Evolutionary conservation across 2,113 vertebrate genomes (phyloP), one percentile per base, ranked within the genome.

Genomic region (Neolamprologus falcicula): DNA sequence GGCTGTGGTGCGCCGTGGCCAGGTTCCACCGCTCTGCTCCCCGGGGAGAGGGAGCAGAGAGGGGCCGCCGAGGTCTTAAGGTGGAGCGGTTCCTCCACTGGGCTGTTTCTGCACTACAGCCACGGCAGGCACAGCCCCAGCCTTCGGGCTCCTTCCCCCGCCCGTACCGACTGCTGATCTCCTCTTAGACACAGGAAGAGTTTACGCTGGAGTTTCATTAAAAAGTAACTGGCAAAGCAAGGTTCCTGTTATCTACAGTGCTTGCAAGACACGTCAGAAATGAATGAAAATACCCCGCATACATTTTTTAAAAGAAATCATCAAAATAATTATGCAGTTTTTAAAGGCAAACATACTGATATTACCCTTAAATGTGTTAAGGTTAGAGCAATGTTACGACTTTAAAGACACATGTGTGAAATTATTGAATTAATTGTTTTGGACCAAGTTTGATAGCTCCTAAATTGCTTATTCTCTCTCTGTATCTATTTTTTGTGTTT

Each of bases 1-100:
- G 89, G 88, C 90, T 81, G 91, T 80, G 85, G 89, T 78, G 79
- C 87, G 78, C 92, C 85, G 85, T 90, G 90, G 93, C 91, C 88
- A 86, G 91, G 85, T 88, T 92, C 83, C 73, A 37, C 84, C 68
- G 86, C 88, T 92, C 86, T 7, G 57, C 68, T 88, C 80, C 24
- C 33, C 83, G 53, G 78, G 83, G 87, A 92, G 89, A 85, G 80
- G 91, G 88, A 89, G 88, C 61, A 50, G 83, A 88, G 40, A 54
- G 88, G 90, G 92, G 90, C 90, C 88, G 87, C 93, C 21, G 86
- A 94, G 91, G 71, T 94, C 92, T 96, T 96, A 96, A 96, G 96
- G 95, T 95, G 92, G 95, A 95, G 6, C 81, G 9, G 63, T 4
- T 37, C 3, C 17, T 83, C 12, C 40, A 7, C 1, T 4, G 11